A percentile compares a stretch with the other conserved stretches of the same genome.
Conservation (phyloP, 2,888 invertebrate genomes). For the Drosophila affinis region DNA sequence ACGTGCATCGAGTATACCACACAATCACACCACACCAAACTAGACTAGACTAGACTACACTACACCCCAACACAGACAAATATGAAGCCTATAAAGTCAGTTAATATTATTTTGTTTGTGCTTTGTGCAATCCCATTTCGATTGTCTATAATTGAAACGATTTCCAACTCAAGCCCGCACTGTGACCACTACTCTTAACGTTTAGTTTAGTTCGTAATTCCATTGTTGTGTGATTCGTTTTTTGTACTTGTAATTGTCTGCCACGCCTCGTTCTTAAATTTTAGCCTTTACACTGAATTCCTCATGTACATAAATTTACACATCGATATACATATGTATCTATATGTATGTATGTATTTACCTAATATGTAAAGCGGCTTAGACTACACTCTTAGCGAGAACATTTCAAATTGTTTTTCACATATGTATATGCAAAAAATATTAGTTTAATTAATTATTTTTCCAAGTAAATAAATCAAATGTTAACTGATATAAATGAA, state of each 20-base stretch:
- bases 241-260: slow-evolving; percentile 19
- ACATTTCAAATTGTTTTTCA: slow-evolving; percentile 42
- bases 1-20: slow-evolving; percentile 78
- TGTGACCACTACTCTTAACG: slow-evolving; percentile 35
- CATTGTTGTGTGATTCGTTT: slow-evolving; percentile 61
- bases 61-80: slow-evolving; percentile 16
- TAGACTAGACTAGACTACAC: slow-evolving; percentile 2
- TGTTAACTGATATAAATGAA: background rate
- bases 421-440: slow-evolving; percentile 24
- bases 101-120: slow-evolving; percentile 51
- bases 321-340: slow-evolving; percentile 8
- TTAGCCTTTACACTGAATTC: slow-evolving; percentile 35
- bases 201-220: slow-evolving; percentile 71
- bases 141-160: slow-evolving; percentile 50
- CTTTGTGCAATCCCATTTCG: slow-evolving; percentile 60
- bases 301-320: slow-evolving; percentile 46
- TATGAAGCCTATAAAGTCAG: slow-evolving; percentile 34
- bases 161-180: slow-evolving; percentile 23
- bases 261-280: slow-evolving; percentile 22
- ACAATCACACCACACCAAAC: slow-evolving; percentile 3
- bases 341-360: slow-evolving; percentile 20
- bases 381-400: slow-evolving; percentile 23
- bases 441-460: slow-evolving; percentile 45
- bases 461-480: slow-evolving; percentile 49
- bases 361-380: slow-evolving; percentile 32